A percentile compares a stretch with the other conserved stretches of the same genome.
Evolutionary conservation across 2,888 invertebrate genomes (phyloP).

Genomic region (Xanthia icteritia): DNA sequence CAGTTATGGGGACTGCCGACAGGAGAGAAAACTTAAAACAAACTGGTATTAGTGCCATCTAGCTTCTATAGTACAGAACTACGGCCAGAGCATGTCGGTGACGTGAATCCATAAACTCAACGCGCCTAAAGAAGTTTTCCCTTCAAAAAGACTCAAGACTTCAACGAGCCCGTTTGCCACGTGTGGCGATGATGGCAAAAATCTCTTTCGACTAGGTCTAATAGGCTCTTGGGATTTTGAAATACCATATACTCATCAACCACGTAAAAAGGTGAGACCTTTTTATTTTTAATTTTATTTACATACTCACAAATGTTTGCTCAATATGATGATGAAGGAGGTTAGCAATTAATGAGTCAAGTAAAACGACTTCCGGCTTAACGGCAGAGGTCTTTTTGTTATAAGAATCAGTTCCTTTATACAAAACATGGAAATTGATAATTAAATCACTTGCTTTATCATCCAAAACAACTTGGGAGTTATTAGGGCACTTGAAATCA

Average conservation of each 20-base stretch:
- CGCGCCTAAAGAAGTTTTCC: too few species aligned
- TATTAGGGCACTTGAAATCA: constrained; percentile 37
- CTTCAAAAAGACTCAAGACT: background rate
- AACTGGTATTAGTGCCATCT: too few species aligned
- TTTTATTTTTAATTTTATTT: background rate
- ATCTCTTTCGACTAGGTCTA: background rate
- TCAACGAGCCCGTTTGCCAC: too few species aligned
- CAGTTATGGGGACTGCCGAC: too few species aligned
- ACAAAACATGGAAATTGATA: constrained; percentile 34
- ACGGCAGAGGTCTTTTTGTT: constrained; percentile 8
- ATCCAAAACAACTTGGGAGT: constrained; percentile 27
- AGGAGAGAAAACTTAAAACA: too few species aligned
- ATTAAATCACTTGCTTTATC: constrained; percentile 40
- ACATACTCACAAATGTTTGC: background rate
- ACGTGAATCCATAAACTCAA: too few species aligned
- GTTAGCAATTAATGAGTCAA: background rate
- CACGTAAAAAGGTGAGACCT: background rate
- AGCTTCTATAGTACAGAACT: too few species aligned
- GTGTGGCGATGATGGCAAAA: background rate
- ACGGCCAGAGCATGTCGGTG: too few species aligned
- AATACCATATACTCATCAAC: background rate
- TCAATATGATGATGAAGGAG: background rate
- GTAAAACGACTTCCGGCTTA: background rate
- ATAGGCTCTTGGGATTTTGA: background rate
- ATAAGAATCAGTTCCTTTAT: constrained; percentile 27